phyloP scores from a whole-genome alignment of 2,888 invertebrate species.

The Anoncus sp. region DNA sequence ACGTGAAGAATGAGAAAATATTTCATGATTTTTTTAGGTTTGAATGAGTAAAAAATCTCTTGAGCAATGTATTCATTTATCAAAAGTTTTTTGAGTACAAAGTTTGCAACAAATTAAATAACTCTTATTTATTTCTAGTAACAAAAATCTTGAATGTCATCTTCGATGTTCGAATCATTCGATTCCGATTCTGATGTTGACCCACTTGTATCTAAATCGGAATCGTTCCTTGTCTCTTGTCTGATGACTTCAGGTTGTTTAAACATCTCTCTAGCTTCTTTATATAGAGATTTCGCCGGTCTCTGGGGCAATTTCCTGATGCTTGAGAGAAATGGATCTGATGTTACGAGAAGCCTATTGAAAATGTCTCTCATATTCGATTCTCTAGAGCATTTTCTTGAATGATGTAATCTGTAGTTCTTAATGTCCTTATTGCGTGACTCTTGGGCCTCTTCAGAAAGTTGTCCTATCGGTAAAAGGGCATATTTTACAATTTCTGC shows the following conservation, averaged over 20 bases:
- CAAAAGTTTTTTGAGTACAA: conserved; percentile 1
- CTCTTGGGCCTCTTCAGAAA: background rate
- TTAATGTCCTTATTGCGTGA: background rate
- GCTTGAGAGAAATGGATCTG: too few relatives aligned
- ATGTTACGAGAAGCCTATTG: background rate
- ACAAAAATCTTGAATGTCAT: too few relatives aligned
- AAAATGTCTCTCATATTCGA: background rate
- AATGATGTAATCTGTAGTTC: background rate
- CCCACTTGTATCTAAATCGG: too few relatives aligned
- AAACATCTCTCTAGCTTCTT: conserved; percentile 3
- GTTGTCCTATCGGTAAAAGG: background rate
- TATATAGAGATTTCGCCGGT: conserved; percentile 7
- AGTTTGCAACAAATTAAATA: background rate
- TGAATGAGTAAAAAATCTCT: conserved; percentile 11
- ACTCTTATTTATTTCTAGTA: too few relatives aligned
- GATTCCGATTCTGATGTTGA: too few relatives aligned
- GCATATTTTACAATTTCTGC: background rate
- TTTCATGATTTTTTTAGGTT: background rate
- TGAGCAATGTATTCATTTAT: conserved; percentile 3
- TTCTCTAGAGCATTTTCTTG: background rate
- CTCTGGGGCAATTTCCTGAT: background rate
- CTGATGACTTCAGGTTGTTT: conserved; percentile 13
- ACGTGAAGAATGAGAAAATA: too few relatives aligned
- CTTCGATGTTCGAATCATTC: too few relatives aligned
- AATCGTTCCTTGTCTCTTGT: conserved; percentile 1